Evolutionary conservation across 2,113 vertebrate species (phyloP).

Genomic region (Otocyon megalotis): DNA sequence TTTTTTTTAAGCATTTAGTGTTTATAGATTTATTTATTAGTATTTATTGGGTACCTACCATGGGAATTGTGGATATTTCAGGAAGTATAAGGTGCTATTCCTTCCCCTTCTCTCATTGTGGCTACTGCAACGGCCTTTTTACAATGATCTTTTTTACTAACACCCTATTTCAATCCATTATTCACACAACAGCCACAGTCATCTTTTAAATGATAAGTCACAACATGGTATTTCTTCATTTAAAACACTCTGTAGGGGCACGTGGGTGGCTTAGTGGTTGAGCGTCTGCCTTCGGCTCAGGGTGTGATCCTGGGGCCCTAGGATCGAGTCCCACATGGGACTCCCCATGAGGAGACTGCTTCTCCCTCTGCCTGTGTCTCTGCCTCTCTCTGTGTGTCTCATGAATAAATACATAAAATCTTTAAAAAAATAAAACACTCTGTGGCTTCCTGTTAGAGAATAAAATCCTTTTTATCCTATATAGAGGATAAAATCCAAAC

Average conservation of each 20-base stretch:
- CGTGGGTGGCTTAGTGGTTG: too few species aligned
- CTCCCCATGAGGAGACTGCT: too few species aligned
- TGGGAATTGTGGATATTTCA: slow-evolving; percentile 13
- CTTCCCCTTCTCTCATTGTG: not conserved
- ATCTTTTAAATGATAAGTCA: slow-evolving; percentile 52
- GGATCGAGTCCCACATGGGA: too few species aligned
- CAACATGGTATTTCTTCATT: not conserved
- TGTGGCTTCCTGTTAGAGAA: not conserved
- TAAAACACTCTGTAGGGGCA: not conserved
- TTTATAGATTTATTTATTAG: not conserved
- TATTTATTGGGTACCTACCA: not conserved
- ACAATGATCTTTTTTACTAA: slow-evolving; percentile 35
- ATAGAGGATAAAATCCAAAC: slow-evolving; percentile 46
- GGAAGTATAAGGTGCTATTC: not conserved
- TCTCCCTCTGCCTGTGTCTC: too few species aligned
- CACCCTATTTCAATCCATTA: not conserved
- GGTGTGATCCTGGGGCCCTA: too few species aligned
- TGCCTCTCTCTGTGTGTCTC: too few species aligned
- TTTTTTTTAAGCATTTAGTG: not conserved
- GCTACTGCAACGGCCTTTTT: not conserved
- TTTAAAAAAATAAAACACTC: not conserved
- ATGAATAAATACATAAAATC: too few species aligned
- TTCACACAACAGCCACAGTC: not conserved
- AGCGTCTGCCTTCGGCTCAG: too few species aligned
- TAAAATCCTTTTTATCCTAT: not conserved